These are phyloP conservation scores for Leptodactylus fuscus DNA, from an alignment of 2,113 vertebrate species.

Conservation along the genomic window DNA sequence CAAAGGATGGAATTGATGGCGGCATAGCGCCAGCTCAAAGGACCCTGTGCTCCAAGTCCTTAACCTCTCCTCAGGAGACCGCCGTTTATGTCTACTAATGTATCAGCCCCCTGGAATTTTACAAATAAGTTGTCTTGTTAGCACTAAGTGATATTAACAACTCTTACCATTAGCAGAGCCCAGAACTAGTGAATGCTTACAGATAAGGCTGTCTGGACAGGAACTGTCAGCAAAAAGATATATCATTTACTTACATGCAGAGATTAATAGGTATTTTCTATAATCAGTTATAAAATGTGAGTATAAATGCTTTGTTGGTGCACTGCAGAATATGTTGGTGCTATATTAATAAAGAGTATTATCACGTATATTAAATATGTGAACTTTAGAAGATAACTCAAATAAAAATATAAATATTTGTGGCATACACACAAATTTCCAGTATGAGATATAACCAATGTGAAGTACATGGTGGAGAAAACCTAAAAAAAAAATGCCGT, in stretches of 20 bases:
- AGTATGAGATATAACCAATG: too few species aligned
- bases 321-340: too few species aligned
- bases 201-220: too few species aligned
- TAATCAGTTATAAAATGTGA: background rate
- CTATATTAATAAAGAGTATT: too few species aligned
- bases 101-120: conserved; percentile 70
- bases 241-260: too few species aligned
- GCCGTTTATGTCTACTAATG: conserved; percentile 79
- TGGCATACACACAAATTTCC: too few species aligned
- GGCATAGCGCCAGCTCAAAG: conserved; percentile 74
- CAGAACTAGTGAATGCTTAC: background rate
- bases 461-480: too few species aligned
- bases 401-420: too few species aligned
- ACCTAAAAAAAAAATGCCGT: too few species aligned
- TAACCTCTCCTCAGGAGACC: conserved; percentile 86
- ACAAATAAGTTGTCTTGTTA: conserved; percentile 69
- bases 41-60: conserved; percentile 79
- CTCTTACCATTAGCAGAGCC: background rate
- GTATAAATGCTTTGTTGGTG: too few species aligned
- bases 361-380: too few species aligned
- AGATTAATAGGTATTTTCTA: background rate
- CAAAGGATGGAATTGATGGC: conserved; percentile 77
- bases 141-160: conserved; percentile 48
- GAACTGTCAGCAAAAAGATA: background rate
- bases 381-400: too few species aligned